Evolutionary conservation across 1,140 invertebrate genomes (phyloP), one percentile per base, ranked within the genome.

Genomic region (Drosophila tsacasi): DNA sequence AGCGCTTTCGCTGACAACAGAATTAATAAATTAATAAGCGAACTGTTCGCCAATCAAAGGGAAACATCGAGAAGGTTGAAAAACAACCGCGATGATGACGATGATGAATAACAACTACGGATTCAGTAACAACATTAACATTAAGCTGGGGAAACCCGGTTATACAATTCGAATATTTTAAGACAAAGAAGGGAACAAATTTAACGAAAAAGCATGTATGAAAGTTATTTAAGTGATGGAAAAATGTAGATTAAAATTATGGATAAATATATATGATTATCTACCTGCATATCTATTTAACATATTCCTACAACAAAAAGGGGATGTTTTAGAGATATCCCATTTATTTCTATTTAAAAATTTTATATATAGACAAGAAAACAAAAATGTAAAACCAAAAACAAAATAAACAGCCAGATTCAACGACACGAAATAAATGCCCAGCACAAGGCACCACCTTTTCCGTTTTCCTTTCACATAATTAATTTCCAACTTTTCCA

Each of bases 401-500:
- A 40, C 15, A 19, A 55, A 57, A 19, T 30, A 60, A 66, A 25
- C 37, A n/a, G n/a, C 37, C 1, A 50, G 17, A 42, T n/a, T 65
- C 37, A 69, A 50, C 66, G 61, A 52, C 47, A 32, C 47, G 66
- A 49, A 69, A 69, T 69, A 69, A 69, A 39, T 67, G 66, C 12
- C 47, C 35, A 54, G 13, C 50, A 25, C 30, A 35, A 15, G 19
- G n/a, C n/a, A 32, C n/a, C 32, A 55, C 32, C 54, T 39, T 39
- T 55, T 39, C 21, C 63, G 8, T 15, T 17, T 66, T 50, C 27
- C 47, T 67, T 67, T 68, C 63, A 37, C 67, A 46, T 67, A 69
- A 69, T 69, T 69, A 69, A 69, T 54, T 69, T 69, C 19, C 39
- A 67, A 35, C 39, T 44, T 69, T 71, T 68, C 67, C 63, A 71